Evolutionary conservation across 2,888 invertebrate species (phyloP).

Genomic region (Ceratothoa steindachneri): DNA sequence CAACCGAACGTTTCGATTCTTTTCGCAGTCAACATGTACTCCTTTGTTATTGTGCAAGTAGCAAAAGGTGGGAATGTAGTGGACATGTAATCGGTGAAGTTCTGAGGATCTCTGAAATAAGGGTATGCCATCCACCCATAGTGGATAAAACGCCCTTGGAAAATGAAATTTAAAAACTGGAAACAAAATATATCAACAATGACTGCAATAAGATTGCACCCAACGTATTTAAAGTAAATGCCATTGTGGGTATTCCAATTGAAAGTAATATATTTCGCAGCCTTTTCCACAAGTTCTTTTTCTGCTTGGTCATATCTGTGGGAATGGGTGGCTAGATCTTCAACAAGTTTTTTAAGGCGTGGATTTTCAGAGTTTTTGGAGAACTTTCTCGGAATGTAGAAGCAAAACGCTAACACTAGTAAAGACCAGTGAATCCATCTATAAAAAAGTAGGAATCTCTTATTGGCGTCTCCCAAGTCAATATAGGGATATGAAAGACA

Average conservation of each 20-base stretch:
- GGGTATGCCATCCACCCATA: slow-evolving; percentile 47
- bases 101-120: slow-evolving; percentile 37
- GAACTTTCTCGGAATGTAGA: slow-evolving; percentile 46
- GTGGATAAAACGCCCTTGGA: slow-evolving; percentile 43
- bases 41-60: slow-evolving; percentile 34
- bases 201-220: slow-evolving; percentile 44
- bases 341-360: slow-evolving; percentile 45
- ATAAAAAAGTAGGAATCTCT: slow-evolving; percentile 45
- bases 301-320: slow-evolving; percentile 43
- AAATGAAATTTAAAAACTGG: slow-evolving; percentile 42
- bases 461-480: slow-evolving; percentile 27
- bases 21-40: slow-evolving; percentile 32
- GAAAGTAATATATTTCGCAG: slow-evolving; percentile 37
- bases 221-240: slow-evolving; percentile 44
- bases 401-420: slow-evolving; percentile 45
- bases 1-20: slow-evolving; percentile 45
- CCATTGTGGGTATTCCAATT: slow-evolving; percentile 47
- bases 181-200: slow-evolving; percentile 44
- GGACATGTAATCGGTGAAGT: slow-evolving; percentile 47
- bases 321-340: slow-evolving; percentile 43
- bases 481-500: slow-evolving; percentile 46
- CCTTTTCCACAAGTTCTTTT: slow-evolving; percentile 42
- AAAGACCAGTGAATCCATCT: slow-evolving; percentile 47
- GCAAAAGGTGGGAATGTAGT: slow-evolving; percentile 46
- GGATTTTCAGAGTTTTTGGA: slow-evolving; percentile 47